Conservation (phyloP, 1,140 invertebrate species). For the Cyrtorhinus lividipennis region DNA sequence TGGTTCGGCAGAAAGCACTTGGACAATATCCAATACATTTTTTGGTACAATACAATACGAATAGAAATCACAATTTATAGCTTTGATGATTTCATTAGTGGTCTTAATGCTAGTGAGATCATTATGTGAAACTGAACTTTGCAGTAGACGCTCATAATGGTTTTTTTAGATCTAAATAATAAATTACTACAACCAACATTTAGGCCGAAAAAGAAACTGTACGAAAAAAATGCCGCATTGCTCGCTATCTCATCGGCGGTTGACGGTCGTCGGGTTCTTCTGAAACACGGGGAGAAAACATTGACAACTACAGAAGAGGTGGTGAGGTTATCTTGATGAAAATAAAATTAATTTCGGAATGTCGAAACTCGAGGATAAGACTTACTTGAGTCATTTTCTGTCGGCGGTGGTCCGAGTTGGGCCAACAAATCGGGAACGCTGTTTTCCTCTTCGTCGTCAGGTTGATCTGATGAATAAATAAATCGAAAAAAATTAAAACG, state of each 20-base stretch:
- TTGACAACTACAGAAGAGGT: slow-evolving; percentile 11
- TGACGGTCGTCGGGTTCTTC: background rate
- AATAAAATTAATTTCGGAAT: no score
- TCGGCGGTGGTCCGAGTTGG: background rate
- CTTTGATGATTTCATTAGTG: slow-evolving; percentile 12
- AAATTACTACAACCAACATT: no score
- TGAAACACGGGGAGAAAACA: slow-evolving; percentile 1
- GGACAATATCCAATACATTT: background rate
- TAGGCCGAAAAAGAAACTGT: background rate
- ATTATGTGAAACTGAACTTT: slow-evolving; percentile 18
- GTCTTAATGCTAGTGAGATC: slow-evolving; percentile 18
- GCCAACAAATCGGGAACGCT: slow-evolving; percentile 14
- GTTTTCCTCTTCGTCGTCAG: background rate
- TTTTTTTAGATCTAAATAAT: background rate
- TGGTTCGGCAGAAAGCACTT: slow-evolving; percentile 4
- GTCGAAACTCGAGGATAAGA: no score
- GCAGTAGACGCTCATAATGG: background rate
- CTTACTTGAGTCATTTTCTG: slow-evolving; percentile 13
- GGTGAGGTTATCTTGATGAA: background rate
- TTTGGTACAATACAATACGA: background rate
- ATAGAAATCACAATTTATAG: slow-evolving; percentile 11
- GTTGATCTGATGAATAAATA: background rate
- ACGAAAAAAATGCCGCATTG: background rate
- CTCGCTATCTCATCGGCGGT: slow-evolving; percentile 3
- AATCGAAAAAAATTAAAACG: background rate